phyloP scores from a whole-genome alignment of 1,140 invertebrate species.

The Nixonia krombeini region DNA sequence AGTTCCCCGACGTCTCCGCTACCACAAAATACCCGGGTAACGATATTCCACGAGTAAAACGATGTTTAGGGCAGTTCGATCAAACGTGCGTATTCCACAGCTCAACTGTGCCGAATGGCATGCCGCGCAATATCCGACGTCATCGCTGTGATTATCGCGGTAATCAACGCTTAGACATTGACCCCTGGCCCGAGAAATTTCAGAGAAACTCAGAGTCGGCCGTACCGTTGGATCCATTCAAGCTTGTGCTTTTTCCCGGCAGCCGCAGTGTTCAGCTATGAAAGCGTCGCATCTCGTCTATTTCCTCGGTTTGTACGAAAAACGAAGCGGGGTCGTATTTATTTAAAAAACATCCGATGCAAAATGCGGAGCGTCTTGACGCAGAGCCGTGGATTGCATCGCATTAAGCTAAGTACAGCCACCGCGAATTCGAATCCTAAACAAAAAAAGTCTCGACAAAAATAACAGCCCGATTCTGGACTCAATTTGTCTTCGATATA shows the following conservation, averaged over 20 bases:
- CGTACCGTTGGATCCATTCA: constrained; percentile 32
- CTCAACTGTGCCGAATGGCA: constrained; percentile 17
- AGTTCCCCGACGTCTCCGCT: too few relatives aligned
- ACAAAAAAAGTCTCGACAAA: constrained; percentile 44
- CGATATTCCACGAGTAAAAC: background rate
- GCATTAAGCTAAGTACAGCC: constrained; percentile 3
- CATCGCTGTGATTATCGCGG: constrained; percentile 32
- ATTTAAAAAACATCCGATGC: constrained; percentile 17
- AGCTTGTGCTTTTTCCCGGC: constrained; percentile 9
- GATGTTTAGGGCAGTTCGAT: background rate
- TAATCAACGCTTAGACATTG: constrained; percentile 27
- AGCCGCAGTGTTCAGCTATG: constrained; percentile 10
- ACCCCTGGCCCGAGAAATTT: constrained; percentile 33
- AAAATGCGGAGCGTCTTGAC: constrained; percentile 12
- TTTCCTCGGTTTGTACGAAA: constrained; percentile 23
- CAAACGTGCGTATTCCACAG: background rate
- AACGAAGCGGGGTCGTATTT: constrained; percentile 10
- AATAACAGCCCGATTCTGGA: constrained; percentile 38
- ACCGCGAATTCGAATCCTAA: constrained; percentile 26
- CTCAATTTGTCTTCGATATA: constrained; percentile 44
- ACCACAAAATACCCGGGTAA: too few relatives aligned
- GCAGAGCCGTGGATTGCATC: constrained; percentile 5
- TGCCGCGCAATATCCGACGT: constrained; percentile 17
- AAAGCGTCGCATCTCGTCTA: constrained; percentile 17
- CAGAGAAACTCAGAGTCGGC: constrained; percentile 20